Evolutionary conservation across 2,113 vertebrate genomes (phyloP), one percentile per base, ranked within the genome.

Genomic region (Tiliqua scincoides): DNA sequence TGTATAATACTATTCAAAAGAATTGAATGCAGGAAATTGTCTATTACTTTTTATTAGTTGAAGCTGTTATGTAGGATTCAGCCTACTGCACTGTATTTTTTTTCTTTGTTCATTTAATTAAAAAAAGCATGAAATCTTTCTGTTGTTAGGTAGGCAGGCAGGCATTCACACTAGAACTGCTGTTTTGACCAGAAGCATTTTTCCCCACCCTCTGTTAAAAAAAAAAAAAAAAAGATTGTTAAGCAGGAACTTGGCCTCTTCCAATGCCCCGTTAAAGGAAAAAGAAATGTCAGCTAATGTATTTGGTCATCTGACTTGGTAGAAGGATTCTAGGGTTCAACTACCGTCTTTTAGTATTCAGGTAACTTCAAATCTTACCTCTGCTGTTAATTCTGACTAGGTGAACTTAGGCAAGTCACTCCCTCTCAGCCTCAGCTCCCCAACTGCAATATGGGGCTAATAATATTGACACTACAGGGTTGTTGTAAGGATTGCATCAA

Each of bases 1-100:
- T 97, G 95, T 97, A 95, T 97, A 97, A 98, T 97, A 95, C 96
- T 96, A 96, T 97, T 98, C 96, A 97, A 97, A 95, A 93, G 96
- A 97, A 96, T 93, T 95, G 96, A 97, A 97, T 93, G 96, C 92
- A 94, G 96, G 96, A 97, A 95, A 97, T 96, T 96, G 97, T 97
- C 97, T 97, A 95, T 97, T 97, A 96, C 97, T 97, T 98, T 98
- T 97, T 98, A 98, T 97, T 97, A 98, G 97, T 96, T 92, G 96
- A 96, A 96, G 96, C 96, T 97, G 96, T 97, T 98, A 97, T 96
- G 96, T 93, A 94, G 95, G 97, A 97, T 95, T 95, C 97, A 97
- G 97, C 92, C 97, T 95, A 91, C 89, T 97, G 97, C 96, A 94
- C 95, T 96, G 89, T 94, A 94, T 92, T 87, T 9, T 1, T 20